These are phyloP conservation scores for Drosophila melanosoma DNA, from an alignment of 2,888 invertebrate species.

Conservation along the genomic window DNA sequence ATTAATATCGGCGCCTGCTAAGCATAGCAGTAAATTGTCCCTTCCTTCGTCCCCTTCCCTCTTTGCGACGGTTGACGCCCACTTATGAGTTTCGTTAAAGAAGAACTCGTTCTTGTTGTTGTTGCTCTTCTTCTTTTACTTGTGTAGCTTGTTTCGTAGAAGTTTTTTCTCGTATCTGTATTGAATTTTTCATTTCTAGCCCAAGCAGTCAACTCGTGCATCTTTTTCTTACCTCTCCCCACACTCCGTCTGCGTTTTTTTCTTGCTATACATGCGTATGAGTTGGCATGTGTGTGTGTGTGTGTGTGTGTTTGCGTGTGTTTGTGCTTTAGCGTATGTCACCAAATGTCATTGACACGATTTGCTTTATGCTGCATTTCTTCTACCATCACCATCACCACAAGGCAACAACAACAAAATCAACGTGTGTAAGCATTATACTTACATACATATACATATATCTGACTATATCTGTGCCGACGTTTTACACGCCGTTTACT, in stretches of 20 bases:
- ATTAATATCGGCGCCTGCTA: slow-evolving; percentile 65
- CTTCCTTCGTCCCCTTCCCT: slow-evolving; percentile 13
- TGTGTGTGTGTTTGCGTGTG: slow-evolving; percentile 2
- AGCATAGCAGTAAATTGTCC: slow-evolving; percentile 69
- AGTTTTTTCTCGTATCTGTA: slow-evolving; percentile 65
- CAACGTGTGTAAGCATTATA: slow-evolving; percentile 31
- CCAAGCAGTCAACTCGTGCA: slow-evolving; percentile 54
- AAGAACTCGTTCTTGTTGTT: slow-evolving; percentile 47
- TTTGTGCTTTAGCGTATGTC: slow-evolving; percentile 59
- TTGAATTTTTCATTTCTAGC: slow-evolving; percentile 65
- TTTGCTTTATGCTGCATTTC: slow-evolving; percentile 78
- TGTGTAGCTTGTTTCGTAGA: slow-evolving; percentile 44
- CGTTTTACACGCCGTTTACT: slow-evolving; percentile 67
- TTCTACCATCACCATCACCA: slow-evolving; percentile 44
- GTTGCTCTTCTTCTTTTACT: neutral
- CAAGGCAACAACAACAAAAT: slow-evolving; percentile 45
- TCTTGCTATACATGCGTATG: neutral
- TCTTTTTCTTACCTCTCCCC: slow-evolving; percentile 41
- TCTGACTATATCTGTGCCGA: slow-evolving; percentile 61
- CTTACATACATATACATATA: slow-evolving; percentile 32
- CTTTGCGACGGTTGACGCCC: slow-evolving; percentile 44
- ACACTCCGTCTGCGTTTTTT: slow-evolving; percentile 1
- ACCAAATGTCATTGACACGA: slow-evolving; percentile 79
- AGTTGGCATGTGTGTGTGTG: neutral
- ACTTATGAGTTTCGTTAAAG: slow-evolving; percentile 45